A percentile compares a stretch with the other conserved stretches of the same genome.
phyloP scores from a whole-genome alignment of 2,113 vertebrate genomes.

The Ammodramus savannarum region DNA sequence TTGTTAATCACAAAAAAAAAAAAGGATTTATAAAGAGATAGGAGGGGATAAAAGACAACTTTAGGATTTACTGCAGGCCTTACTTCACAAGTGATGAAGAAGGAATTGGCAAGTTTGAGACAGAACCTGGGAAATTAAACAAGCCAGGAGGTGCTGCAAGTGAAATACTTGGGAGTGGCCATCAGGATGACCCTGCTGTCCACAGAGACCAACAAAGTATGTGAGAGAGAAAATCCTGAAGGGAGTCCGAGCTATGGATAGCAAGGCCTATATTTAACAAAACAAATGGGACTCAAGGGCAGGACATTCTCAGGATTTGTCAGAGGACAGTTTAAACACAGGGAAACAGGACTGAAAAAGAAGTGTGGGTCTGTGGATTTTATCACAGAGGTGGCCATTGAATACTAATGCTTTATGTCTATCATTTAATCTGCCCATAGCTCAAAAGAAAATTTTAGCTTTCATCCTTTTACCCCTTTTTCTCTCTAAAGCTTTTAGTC shows the following conservation, averaged over 20 bases:
- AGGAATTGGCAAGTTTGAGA: background rate
- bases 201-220: background rate
- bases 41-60: background rate
- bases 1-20: background rate
- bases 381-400: background rate
- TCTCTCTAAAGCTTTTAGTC: background rate
- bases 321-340: background rate
- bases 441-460: background rate
- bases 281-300: background rate
- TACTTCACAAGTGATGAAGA: background rate
- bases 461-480: background rate
- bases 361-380: fast-evolving
- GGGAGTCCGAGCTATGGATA: background rate
- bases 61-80: background rate
- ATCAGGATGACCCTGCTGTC: no score
- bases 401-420: background rate
- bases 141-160: background rate
- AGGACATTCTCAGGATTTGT: background rate
- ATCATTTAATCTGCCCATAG: background rate
- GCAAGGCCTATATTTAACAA: background rate
- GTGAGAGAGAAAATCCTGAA: background rate
- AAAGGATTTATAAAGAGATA: background rate
- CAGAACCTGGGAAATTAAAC: background rate
- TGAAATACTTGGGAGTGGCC: background rate
- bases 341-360: background rate